A percentile compares a stretch with the other conserved stretches of the same genome.
These are phyloP conservation scores for Bibio marci DNA, from an alignment of 2,888 invertebrate genomes.

Conservation along the genomic window DNA sequence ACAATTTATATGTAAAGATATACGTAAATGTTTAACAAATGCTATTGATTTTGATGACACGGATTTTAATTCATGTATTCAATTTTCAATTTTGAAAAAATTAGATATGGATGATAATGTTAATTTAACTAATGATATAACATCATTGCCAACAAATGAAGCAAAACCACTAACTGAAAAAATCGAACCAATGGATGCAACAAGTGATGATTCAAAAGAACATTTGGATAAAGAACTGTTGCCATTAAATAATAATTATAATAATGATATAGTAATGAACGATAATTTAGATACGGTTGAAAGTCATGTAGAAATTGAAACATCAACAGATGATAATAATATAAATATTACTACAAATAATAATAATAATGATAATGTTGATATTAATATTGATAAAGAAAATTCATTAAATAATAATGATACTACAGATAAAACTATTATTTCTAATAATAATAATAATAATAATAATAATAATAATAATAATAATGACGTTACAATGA, in stretches of 20 bases:
- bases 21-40: constrained; percentile 8
- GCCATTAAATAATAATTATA: constrained; percentile 7
- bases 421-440: no score
- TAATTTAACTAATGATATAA: constrained; percentile 14
- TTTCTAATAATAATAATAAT: no score
- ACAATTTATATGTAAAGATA: constrained; percentile 25
- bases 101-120: constrained; percentile 17
- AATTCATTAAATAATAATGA: no score
- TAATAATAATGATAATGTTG: no score
- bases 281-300: no score
- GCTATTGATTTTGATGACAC: constrained; percentile 20
- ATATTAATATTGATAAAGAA: no score
- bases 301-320: no score
- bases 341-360: no score
- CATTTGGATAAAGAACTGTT: constrained; percentile 10
- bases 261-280: no score
- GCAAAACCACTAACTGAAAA: constrained; percentile 9
- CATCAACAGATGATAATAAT: no score
- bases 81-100: constrained; percentile 8
- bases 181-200: constrained; percentile 21
- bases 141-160: constrained; percentile 9
- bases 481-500: no score
- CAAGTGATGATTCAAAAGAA: constrained; percentile 11
- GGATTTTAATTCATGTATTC: constrained; percentile 6
- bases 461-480: no score